Percentiles rank a stretch among this genome's conserved stretches.
Evolutionary conservation across 2,888 invertebrate species (phyloP).

Genomic region (Oasisia sp.): DNA sequence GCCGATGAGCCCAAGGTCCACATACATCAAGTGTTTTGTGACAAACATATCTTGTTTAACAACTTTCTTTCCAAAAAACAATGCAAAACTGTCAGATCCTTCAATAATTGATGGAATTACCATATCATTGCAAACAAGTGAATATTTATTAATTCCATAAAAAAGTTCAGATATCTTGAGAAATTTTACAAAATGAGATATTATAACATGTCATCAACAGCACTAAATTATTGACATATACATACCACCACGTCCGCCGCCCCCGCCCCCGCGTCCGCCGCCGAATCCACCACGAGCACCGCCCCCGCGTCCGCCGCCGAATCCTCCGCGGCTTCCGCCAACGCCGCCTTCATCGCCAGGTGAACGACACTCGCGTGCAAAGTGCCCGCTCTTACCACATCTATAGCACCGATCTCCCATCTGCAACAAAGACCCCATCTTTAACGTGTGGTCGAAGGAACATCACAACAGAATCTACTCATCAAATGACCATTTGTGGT

Average conservation of each 20-base stretch:
- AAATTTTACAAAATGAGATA: not conserved
- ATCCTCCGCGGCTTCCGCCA: not conserved
- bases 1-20: not conserved
- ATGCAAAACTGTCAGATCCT: not conserved
- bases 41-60: too few relatives aligned
- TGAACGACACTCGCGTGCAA: conserved; percentile 54
- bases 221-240: not conserved
- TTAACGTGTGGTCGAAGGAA: not conserved
- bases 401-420: conserved; percentile 40
- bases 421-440: not conserved
- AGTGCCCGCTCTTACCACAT: conserved; percentile 56
- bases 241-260: not conserved
- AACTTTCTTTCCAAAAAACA: too few relatives aligned
- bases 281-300: not conserved
- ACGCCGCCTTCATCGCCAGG: conserved; percentile 25
- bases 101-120: not conserved
- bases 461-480: not conserved
- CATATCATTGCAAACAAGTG: not conserved
- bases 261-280: not conserved
- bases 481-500: too few relatives aligned
- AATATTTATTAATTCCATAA: not conserved
- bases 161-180: too few relatives aligned
- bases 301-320: not conserved
- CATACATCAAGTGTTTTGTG: not conserved
- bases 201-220: not conserved